These are phyloP conservation scores for Ctenicera cuprea DNA, from an alignment of 2,888 invertebrate genomes.

Conservation along the genomic window DNA sequence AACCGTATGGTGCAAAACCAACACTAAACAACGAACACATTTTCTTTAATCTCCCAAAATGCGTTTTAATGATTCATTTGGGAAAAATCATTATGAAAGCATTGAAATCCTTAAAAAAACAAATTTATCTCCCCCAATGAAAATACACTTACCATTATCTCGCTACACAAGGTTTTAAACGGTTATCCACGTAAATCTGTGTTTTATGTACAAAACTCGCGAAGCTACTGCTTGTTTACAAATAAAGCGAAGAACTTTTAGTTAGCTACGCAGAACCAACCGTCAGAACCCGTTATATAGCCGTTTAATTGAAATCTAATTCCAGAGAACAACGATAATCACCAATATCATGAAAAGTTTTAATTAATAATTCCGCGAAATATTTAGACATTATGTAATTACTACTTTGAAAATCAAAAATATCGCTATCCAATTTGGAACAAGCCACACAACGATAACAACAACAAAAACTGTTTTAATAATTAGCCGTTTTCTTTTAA, in stretches of 20 bases:
- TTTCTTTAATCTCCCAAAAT: not conserved
- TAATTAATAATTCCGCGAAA: too few species aligned
- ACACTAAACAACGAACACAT: not conserved
- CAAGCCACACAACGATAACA: not conserved
- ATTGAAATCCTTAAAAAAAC: slow-evolving; percentile 8
- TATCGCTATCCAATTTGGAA: too few species aligned
- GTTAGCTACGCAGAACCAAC: not conserved
- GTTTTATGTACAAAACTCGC: not conserved
- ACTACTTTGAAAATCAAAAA: too few species aligned
- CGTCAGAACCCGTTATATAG: not conserved
- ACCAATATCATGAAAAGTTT: too few species aligned
- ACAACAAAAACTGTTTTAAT: not conserved
- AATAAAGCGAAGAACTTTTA: not conserved
- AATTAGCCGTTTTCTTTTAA: not conserved
- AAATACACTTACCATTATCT: slow-evolving; percentile 10
- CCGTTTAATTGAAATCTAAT: too few species aligned
- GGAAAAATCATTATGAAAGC: slow-evolving; percentile 12
- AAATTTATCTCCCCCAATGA: slow-evolving; percentile 10
- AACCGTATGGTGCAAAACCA: not conserved
- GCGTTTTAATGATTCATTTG: slow-evolving; percentile 16
- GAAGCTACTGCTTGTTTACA: not conserved
- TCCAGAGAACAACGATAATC: too few species aligned
- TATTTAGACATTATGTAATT: too few species aligned
- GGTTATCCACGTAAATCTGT: not conserved
- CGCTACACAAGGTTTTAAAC: not conserved